Evolutionary conservation across 2,888 invertebrate genomes (phyloP).

Genomic region (Cordylochernes scorpioides): DNA sequence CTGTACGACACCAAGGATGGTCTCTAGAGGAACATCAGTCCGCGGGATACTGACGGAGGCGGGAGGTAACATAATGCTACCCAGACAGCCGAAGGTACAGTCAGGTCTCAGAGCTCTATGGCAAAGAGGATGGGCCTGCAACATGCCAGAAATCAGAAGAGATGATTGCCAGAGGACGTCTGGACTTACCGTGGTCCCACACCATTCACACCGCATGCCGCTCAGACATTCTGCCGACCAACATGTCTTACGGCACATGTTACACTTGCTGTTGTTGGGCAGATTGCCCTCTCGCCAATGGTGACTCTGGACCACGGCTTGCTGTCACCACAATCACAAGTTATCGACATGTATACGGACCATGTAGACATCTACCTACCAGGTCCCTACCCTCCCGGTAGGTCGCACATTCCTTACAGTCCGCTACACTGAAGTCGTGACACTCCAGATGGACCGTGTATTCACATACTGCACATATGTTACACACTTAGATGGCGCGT

Average conservation of each 20-base stretch:
- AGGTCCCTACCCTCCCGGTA: constrained; percentile 46
- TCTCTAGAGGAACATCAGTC: constrained; percentile 96
- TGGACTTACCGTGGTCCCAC: constrained; percentile 29
- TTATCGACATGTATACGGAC: too few species aligned
- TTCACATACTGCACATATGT: constrained; percentile 93
- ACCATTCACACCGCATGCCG: constrained; percentile 42
- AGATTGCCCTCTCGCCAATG: constrained; percentile 99
- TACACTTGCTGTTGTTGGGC: constrained; percentile 86
- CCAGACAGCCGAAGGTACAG: constrained; percentile 88
- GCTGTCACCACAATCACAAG: too few species aligned
- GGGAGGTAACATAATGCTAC: constrained; percentile 95
- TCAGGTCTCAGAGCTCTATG: constrained; percentile 63
- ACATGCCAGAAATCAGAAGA: constrained; percentile 10
- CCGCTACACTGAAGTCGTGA: constrained; percentile 95
- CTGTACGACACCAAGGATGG: constrained; percentile 78
- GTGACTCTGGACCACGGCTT: constrained; percentile 54
- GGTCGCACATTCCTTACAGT: constrained; percentile 98
- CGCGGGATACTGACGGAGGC: constrained; percentile 94
- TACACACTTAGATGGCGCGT: too few species aligned
- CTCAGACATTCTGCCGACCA: constrained; percentile 94
- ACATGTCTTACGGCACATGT: constrained; percentile 89
- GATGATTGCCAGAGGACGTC: background rate
- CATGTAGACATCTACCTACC: constrained; percentile 14
- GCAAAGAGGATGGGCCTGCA: constrained; percentile 80
- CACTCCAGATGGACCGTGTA: constrained; percentile 97